These are phyloP conservation scores for Elegia similella DNA, from an alignment of 2,888 invertebrate species.

Conservation along the genomic window DNA sequence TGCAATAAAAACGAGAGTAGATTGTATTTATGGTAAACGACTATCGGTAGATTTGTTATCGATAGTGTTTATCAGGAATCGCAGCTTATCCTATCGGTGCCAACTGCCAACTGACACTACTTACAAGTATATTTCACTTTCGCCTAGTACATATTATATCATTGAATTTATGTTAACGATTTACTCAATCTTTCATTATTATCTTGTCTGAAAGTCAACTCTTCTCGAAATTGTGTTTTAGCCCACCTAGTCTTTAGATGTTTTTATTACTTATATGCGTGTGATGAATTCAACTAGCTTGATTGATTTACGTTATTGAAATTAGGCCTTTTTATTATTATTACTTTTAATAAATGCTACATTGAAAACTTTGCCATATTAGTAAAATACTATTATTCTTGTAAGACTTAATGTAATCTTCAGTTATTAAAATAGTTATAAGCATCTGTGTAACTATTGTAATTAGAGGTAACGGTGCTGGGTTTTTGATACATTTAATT, in stretches of 20 bases:
- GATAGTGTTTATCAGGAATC: neutral
- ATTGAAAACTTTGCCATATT: constrained; percentile 82
- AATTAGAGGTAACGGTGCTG: constrained; percentile 78
- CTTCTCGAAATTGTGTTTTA: constrained; percentile 62
- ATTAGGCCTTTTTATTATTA: constrained; percentile 55
- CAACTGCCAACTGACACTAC: constrained; percentile 52
- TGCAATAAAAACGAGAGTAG: constrained; percentile 27
- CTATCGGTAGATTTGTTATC: neutral
- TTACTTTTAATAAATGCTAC: constrained; percentile 61
- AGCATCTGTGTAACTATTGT: constrained; percentile 74
- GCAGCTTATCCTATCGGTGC: constrained; percentile 37
- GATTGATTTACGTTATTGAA: constrained; percentile 57
- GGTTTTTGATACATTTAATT: constrained; percentile 72
- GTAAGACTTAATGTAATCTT: constrained; percentile 73
- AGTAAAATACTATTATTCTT: constrained; percentile 77
- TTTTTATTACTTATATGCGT: constrained; percentile 53
- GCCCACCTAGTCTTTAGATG: constrained; percentile 79
- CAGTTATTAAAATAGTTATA: constrained; percentile 59
- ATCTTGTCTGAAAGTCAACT: constrained; percentile 40
- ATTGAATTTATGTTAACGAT: constrained; percentile 32
- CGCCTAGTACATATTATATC: constrained; percentile 43
- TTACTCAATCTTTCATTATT: constrained; percentile 31
- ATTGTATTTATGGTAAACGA: neutral
- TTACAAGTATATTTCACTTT: constrained; percentile 40
- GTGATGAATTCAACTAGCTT: constrained; percentile 61